Evolutionary conservation across 2,797 vertebrate genomes (phyloP).

Genomic region (Siniperca obscura): DNA sequence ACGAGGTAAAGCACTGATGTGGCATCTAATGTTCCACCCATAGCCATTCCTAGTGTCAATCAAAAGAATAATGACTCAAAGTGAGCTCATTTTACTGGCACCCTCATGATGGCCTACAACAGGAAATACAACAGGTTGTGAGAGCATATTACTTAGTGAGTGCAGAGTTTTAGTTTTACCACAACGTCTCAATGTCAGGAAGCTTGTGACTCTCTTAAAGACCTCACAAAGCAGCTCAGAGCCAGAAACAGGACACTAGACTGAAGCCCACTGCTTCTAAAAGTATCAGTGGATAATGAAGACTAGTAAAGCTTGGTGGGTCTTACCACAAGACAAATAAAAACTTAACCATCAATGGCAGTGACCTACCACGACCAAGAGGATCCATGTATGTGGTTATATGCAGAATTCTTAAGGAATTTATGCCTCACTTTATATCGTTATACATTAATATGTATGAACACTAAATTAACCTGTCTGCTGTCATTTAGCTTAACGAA

Average conservation of each 20-base stretch:
- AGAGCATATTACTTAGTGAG: constrained; percentile 44
- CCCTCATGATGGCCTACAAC: neutral
- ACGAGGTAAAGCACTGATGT: constrained; percentile 73
- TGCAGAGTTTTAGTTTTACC: constrained; percentile 56
- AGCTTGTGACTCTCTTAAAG: constrained; percentile 67
- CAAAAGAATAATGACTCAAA: neutral
- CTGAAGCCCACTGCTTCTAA: constrained; percentile 43
- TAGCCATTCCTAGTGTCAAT: neutral
- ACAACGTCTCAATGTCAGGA: constrained; percentile 71
- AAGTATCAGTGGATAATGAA: constrained; percentile 57
- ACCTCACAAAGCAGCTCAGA: constrained; percentile 71
- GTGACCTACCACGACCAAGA: neutral
- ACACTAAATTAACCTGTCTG: neutral
- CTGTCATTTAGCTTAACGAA: neutral
- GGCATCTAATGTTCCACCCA: neutral
- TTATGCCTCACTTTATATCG: neutral
- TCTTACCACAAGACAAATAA: neutral
- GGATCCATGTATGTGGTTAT: no score
- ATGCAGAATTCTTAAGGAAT: neutral
- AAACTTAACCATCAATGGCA: neutral
- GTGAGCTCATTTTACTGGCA: neutral
- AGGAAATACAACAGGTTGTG: constrained; percentile 15
- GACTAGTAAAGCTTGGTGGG: neutral
- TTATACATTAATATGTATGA: neutral
- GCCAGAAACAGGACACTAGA: neutral